Evolutionary conservation across 2,797 vertebrate genomes (phyloP), one percentile per base, ranked within the genome.

Genomic region (Oophaga sylvatica): DNA sequence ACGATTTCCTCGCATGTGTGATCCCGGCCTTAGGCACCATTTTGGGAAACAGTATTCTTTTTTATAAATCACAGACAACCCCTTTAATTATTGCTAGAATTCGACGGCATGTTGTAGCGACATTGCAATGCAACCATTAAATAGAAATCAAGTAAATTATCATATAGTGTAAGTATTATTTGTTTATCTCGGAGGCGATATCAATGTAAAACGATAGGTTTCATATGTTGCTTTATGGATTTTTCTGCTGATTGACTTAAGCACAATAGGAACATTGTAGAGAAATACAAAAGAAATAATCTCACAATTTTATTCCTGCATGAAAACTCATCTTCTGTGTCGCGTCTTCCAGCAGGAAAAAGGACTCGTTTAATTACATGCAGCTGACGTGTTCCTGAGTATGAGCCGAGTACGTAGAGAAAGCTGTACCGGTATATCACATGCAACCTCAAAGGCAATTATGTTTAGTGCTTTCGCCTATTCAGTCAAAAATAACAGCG

Each of bases 401-500:
- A 53, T 73, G 68, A 88, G n/a, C 76, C 73, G 26, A 56, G 73
- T 35, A 78, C 63, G 70, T 45, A 76, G 79, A 80, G 31, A 77
- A 84, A 56, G 60, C 82, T 48, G 83, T 45, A 29, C 76, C 63
- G 57, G 65, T 75, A 75, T 88, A 88, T 88, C 77, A 80, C 62
- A 80, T 73, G 35, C 87, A 88, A 84, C 73, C 87, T 84, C 82
- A 80, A 88, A 88, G 87, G 87, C 87, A 88, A 88, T 88, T 88
- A 88, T 84, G 87, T 88, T 84, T 88, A 88, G 87, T 88, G 87
- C 87, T 88, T 88, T 84, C 78, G 77, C 82, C 67, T 84, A 75
- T 88, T 88, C 87, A 53, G 53, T 88, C 82, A 85, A 75, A 88
- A 88, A 88, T 83, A 85, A 88, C 78, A 84, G 56, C 22, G 87